Base-by-base conservation (phyloP, 2,797 vertebrate species). In the Danio jaintianensis region DNA sequence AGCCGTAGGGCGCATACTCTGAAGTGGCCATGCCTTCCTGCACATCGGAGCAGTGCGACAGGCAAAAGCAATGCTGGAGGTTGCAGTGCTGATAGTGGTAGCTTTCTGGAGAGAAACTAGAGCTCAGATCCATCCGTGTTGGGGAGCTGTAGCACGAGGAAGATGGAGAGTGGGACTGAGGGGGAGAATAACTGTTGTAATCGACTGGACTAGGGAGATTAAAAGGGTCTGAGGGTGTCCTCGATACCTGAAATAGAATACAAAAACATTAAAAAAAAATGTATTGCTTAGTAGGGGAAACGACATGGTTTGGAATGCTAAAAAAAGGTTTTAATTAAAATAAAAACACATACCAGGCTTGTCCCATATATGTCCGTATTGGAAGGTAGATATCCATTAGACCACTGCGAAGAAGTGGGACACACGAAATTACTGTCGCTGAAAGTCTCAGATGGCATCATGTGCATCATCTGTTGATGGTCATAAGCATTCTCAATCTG, bases 101-200 rank as follows among this genome's bases (percentile, higher is more conserved):
- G 53, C 90, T 91, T 82, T 95, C 92, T 0, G 91, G 86, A 2
- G 82, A 20, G 10, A 89, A 91, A 83, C 90, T 79, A 5, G 79
- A 92, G 61, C 87, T 89, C 72, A 92, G 48, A 78, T 97, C 96
- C 92, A 92, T 91, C 69, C 92, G 90, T 8, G 93, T 91, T 2
- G 94, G 90, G 0, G 94, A 94, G 89, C 84, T 90, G 85, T 94
- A 95, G 88, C 91, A 92, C 62, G 95, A 94, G 0, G 94, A 93
- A 13, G 93, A 88, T 5, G 92, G 94, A 0, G 95, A 93, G 74
- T 94, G 91, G 0, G 93, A 95, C 86, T 96, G 93, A n/a, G 93
- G 91, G 0, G 94, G 91, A 0, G 95, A 95, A 8, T 94, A 96
- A 88, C 94, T 96, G 90, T 89, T 93, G 83, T 86, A 93, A 82